Conservation (phyloP, 2,888 invertebrate species). For the Psococerastis gibbosa region DNA sequence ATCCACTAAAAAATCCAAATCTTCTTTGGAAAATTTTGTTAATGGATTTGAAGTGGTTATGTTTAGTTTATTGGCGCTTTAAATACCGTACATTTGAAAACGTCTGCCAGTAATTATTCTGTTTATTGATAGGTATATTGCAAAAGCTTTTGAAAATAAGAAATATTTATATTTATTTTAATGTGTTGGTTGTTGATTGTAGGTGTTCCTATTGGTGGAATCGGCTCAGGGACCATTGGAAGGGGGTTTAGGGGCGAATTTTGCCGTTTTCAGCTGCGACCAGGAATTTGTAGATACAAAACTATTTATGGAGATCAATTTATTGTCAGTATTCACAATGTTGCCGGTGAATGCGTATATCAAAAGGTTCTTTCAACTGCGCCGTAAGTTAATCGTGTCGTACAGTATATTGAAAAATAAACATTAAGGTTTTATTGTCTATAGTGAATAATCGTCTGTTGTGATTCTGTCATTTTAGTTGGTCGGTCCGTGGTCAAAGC, state of each 20-base stretch:
- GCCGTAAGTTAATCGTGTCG: too few species aligned
- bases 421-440: too few species aligned
- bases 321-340: constrained; percentile 65
- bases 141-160: too few species aligned
- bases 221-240: constrained; percentile 70
- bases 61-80: background rate
- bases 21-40: too few species aligned
- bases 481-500: too few species aligned
- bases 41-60: constrained; percentile 11
- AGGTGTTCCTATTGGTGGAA: constrained; percentile 72
- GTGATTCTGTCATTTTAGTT: too few species aligned
- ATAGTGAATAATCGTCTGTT: too few species aligned
- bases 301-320: constrained; percentile 75
- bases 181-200: too few species aligned
- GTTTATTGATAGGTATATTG: too few species aligned
- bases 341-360: constrained; percentile 44
- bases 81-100: constrained; percentile 13
- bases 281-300: constrained; percentile 74
- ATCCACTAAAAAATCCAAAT: too few species aligned
- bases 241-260: constrained; percentile 86
- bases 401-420: too few species aligned
- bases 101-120: constrained; percentile 10
- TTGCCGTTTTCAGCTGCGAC: constrained; percentile 74
- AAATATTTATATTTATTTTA: too few species aligned
- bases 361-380: constrained; percentile 61